Base-by-base conservation (phyloP, 2,113 vertebrate species). In the Ciconia stormi region DNA sequence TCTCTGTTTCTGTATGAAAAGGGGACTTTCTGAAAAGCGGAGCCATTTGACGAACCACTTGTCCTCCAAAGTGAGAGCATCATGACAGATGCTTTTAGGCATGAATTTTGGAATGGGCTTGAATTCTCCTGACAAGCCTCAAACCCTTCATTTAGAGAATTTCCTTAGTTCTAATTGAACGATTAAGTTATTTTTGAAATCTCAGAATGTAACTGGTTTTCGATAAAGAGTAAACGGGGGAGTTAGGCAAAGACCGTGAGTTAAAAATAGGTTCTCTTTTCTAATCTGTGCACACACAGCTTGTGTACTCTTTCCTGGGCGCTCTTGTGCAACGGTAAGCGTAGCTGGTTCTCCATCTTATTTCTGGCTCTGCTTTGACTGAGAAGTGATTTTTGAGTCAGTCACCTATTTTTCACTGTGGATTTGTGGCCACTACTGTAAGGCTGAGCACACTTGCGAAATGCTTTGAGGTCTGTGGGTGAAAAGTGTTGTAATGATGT, bases 231-330 rank as follows among this genome's bases (percentile, higher is more conserved):
- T 36, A 47, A 46, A 58, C 13, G 49, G 40, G 44, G 56, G 36
- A 73, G 20, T 29, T 40, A 23, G 14, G 66, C 0, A 1, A 83
- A 40, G 36, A 50, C 21, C 0, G 0, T 3, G 73, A 27, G 26
- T 82, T 86, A 67, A 62, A 58, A 86, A 40, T 34, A 44, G 52
- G 6, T 66, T 81, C 9, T 90, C 3, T 30, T 34, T 32, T 30
- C 53, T 53, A 53, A 46, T 61, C 30, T 49, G 12, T 65, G 56
- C 52, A 5, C 40, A 15, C 13, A 7, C 29, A 30, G 58, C 52
- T 53, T 32, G 36, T 16, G 13, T 65, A 5, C 55, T 38, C 36
- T 30, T 66, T 34, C 58, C 71, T 19, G 65, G 70, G 42, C 20
- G 13, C 27, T 34, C 30, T 9, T 23, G 34, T 36, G 27, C 34